Evolutionary conservation across 2,113 vertebrate species (phyloP).

Genomic region (Siniperca chuatsi): DNA sequence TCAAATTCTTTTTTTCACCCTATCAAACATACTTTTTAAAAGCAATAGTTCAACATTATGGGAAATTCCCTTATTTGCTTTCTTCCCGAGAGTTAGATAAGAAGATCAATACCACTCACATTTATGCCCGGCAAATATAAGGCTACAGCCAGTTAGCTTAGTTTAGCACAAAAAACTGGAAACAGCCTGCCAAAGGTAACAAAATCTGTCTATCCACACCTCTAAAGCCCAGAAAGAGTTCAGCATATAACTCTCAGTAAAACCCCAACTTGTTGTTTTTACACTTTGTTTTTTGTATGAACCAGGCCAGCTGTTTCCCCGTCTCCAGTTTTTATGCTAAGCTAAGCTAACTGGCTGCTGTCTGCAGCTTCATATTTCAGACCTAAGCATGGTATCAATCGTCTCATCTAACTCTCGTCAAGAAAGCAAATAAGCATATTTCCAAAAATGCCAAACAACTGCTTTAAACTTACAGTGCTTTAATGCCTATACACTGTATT

Average conservation of each 20-base stretch:
- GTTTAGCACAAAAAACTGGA: not conserved
- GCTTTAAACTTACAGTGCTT: not conserved
- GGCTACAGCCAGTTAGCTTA: not conserved
- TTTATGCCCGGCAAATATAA: not conserved
- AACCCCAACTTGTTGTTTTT: too few relatives aligned
- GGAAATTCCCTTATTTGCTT: not conserved
- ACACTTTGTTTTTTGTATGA: not conserved
- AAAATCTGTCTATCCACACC: not conserved
- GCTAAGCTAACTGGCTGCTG: not conserved
- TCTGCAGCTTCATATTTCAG: not conserved
- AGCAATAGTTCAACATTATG: not conserved
- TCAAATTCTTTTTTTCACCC: not conserved
- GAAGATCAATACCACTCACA: not conserved
- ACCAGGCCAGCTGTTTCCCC: not conserved
- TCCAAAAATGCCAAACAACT: not conserved
- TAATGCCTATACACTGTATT: not conserved
- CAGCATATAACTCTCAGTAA: not conserved
- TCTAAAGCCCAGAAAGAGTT: not conserved
- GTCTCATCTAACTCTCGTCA: not conserved
- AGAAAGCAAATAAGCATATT: not conserved
- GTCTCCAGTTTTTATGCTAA: not conserved
- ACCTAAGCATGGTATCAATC: not conserved
- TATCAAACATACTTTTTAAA: not conserved
- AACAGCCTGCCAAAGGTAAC: not conserved
- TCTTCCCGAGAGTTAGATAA: not conserved